Evolutionary conservation across 2,113 vertebrate genomes (phyloP).

Genomic region (Meleagris gallopavo): DNA sequence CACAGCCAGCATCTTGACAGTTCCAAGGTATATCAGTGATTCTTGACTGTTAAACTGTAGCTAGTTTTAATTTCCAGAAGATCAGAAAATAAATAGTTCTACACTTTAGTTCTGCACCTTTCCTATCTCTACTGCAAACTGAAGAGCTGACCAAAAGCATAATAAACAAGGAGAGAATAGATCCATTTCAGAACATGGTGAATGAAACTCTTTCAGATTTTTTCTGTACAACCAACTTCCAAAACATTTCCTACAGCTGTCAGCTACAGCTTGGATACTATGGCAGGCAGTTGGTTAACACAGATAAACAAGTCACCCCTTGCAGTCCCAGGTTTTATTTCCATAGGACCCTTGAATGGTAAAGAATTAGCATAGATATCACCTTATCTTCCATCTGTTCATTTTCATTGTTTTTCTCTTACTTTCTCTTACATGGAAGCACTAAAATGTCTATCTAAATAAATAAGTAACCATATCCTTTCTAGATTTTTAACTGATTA

Average conservation of each 20-base stretch:
- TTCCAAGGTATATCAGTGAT: background rate
- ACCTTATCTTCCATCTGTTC: background rate
- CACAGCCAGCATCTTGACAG: background rate
- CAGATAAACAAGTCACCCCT: background rate
- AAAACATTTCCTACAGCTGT: background rate
- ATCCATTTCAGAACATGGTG: background rate
- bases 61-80: background rate
- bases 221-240: rapidly evolving
- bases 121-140: background rate
- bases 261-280: background rate
- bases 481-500: background rate
- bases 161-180: background rate
- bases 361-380: background rate
- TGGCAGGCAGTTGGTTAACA: background rate
- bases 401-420: background rate
- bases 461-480: background rate
- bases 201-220: background rate
- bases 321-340: background rate
- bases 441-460: background rate
- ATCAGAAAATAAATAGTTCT: background rate
- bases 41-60: background rate
- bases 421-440: background rate
- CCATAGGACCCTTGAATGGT: background rate
- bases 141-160: background rate
- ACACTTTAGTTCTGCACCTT: background rate